Evolutionary conservation across 2,113 vertebrate genomes (phyloP), one percentile per base, ranked within the genome.

Genomic region (Sphyrna mokarran): DNA sequence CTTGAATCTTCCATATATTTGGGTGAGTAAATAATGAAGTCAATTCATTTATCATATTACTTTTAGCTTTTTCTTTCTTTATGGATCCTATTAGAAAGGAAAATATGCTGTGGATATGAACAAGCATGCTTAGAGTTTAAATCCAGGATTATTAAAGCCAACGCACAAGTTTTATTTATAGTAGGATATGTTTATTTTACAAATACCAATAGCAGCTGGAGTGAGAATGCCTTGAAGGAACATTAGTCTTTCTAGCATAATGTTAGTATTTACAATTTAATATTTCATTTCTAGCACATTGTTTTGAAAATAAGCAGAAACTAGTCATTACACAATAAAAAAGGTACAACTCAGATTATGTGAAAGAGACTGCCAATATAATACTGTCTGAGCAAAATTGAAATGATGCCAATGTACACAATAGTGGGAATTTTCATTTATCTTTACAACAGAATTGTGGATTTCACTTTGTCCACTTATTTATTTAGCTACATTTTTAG

Each of bases 161-260:
- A 94, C 37, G 20, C 20, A 69, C 61, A 66, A 68, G 33, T 93
- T 10, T 68, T 68, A 93, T 37, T 63, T 93, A 68, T 68, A 68
- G 87, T 10, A 90, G 87, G 87, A 90, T 90, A 61, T 83, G 18
- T 93, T 63, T 93, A 63, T 93, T 93, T 93, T 93, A 69, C n/a
- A 69, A 94, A 69, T 70, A 70, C 37, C 66, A 69, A 68, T 68
- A 68, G n/a, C 90, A 94, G 90, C 63, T 94, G 61, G 33, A n/a
- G 58, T 93, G 89, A 93, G 54, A n/a, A n/a, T 66, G 29, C 89
- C 33, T 93, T 66, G 18, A 61, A 61, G 87, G 61, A 14, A 90
- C 54, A 90, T 90, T 61, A 33, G 18, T 22, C 90, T 94, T 94
- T 94, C 37, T 22, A 68, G 16, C 18, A 93, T 22, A 40, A 93